A percentile compares a stretch with the other conserved stretches of the same genome.
Evolutionary conservation across 2,113 vertebrate genomes (phyloP).

Genomic region (Pyrgilauda ruficollis): DNA sequence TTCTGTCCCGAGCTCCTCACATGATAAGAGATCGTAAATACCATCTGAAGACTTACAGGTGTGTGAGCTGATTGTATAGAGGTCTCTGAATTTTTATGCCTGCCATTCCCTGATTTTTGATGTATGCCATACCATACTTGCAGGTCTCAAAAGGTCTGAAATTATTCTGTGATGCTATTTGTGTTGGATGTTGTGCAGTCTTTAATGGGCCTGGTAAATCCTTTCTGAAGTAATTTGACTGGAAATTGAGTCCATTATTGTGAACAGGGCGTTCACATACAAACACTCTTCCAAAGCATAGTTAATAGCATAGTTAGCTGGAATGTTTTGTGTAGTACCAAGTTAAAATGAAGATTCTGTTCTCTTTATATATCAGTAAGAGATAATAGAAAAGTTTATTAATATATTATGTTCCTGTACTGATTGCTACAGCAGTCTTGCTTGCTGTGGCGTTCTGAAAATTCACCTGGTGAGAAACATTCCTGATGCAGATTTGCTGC

Average conservation of each 20-base stretch:
- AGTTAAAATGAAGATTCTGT: constrained; percentile 17
- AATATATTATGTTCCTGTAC: not conserved
- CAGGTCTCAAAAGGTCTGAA: constrained; percentile 10
- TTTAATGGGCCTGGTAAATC: constrained; percentile 29
- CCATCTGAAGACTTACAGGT: constrained; percentile 96
- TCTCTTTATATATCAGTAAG: not conserved
- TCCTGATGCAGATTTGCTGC: not conserved
- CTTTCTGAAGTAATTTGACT: constrained; percentile 51
- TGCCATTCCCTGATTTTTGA: not conserved
- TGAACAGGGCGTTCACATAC: constrained; percentile 4
- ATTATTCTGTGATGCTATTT: constrained; percentile 40
- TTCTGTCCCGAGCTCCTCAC: constrained; percentile 90
- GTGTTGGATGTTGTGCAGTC: constrained; percentile 14
- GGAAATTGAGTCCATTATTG: constrained; percentile 35
- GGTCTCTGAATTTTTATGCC: constrained; percentile 29
- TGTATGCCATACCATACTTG: not conserved
- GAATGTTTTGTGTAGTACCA: not conserved
- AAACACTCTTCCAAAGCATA: not conserved
- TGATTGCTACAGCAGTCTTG: not conserved
- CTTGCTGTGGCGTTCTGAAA: not conserved
- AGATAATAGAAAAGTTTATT: constrained; percentile 19
- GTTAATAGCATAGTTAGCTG: constrained; percentile 18
- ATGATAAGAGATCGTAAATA: constrained; percentile 99
- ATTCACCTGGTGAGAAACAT: not conserved
- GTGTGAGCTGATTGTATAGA: constrained; percentile 49